phyloP scores from a whole-genome alignment of 2,113 vertebrate species.

The Tor tambroides region DNA sequence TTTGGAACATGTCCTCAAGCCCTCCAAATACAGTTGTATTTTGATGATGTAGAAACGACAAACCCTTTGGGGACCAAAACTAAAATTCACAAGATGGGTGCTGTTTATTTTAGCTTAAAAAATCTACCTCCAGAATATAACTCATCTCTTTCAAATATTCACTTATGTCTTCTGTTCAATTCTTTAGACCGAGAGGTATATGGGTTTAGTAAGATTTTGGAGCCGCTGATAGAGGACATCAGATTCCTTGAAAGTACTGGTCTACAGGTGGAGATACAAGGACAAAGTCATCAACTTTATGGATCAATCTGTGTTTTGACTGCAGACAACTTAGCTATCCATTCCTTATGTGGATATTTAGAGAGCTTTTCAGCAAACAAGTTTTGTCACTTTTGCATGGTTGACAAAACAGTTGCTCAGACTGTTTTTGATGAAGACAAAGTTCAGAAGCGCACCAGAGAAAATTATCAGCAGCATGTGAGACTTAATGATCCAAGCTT shows the following conservation, averaged over 20 bases:
- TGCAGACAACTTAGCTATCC: not conserved
- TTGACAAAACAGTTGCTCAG: not conserved
- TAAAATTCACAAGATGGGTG: not conserved
- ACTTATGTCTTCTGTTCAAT: not conserved
- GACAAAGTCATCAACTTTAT: not conserved
- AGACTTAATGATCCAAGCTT: not conserved
- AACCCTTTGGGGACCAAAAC: not conserved
- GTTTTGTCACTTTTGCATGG: not conserved
- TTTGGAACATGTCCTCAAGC: not conserved
- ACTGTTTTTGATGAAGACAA: not conserved
- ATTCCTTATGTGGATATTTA: not conserved
- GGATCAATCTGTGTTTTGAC: not conserved
- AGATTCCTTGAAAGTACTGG: not conserved
- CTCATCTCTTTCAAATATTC: not conserved
- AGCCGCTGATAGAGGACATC: not conserved
- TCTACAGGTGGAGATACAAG: not conserved
- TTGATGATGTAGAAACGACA: not conserved
- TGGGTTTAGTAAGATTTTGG: not conserved
- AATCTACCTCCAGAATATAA: not conserved
- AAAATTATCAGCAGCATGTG: not conserved
- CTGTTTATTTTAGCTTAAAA: not conserved
- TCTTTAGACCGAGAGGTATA: not conserved
- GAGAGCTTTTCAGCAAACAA: not conserved
- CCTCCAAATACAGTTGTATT: not conserved
- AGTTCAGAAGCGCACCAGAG: not conserved